phyloP scores from a whole-genome alignment of 2,888 invertebrate genomes.

The Chorisops tibialis region DNA sequence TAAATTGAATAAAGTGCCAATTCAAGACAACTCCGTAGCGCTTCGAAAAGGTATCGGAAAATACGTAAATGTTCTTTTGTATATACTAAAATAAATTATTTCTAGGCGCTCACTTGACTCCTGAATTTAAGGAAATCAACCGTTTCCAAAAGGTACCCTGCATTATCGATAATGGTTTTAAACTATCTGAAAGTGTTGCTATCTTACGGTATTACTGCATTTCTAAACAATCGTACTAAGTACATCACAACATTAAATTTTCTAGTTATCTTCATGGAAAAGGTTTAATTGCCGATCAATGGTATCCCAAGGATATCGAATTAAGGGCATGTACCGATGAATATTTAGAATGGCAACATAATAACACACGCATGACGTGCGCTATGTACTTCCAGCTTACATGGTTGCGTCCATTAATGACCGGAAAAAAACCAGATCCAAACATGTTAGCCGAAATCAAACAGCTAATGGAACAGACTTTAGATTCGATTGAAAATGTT shows the following conservation, averaged over 20 bases:
- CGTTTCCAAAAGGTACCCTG: conserved; percentile 65
- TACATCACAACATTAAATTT: conserved; percentile 56
- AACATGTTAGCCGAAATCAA: conserved; percentile 49
- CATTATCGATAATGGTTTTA: conserved; percentile 64
- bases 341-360: conserved; percentile 67
- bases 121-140: conserved; percentile 58
- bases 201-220: conserved; percentile 58
- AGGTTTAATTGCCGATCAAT: conserved; percentile 52
- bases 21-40: conserved; percentile 60
- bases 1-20: conserved; percentile 61
- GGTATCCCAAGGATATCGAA: conserved; percentile 64
- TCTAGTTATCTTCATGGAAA: conserved; percentile 52
- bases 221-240: background rate
- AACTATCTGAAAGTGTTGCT: conserved; percentile 66
- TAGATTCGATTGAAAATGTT: conserved; percentile 60
- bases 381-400: conserved; percentile 59
- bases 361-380: conserved; percentile 58
- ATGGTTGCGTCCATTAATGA: conserved; percentile 55
- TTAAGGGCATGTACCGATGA: conserved; percentile 61
- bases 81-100: background rate
- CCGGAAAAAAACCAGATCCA: conserved; percentile 51
- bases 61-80: background rate
- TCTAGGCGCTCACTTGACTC: conserved; percentile 61
- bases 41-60: conserved; percentile 56
- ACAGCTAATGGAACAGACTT: conserved; percentile 56